These are phyloP conservation scores for Oreochromis spilurus DNA, from an alignment of 2,113 vertebrate species.

Conservation along the genomic window DNA sequence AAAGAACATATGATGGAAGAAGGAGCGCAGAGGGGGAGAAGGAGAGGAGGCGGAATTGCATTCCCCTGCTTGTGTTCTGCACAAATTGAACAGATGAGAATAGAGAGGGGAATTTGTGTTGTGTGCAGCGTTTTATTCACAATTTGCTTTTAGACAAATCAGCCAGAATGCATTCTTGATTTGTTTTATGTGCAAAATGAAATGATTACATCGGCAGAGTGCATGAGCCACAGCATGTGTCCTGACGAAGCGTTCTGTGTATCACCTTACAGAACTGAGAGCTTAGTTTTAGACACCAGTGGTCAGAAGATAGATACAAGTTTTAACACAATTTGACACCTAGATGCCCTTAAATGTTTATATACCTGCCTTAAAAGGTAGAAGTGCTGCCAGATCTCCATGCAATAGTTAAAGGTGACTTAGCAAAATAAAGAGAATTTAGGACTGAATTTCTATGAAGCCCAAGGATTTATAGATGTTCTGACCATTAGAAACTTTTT, in stretches of 20 bases:
- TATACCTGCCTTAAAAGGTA: not conserved
- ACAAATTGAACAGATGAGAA: not conserved
- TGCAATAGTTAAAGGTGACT: not conserved
- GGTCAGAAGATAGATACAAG: not conserved
- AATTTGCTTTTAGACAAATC: not conserved
- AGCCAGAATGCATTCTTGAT: not conserved
- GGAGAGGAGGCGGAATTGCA: not conserved
- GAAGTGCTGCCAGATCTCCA: not conserved
- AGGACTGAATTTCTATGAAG: not conserved
- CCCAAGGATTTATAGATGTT: not conserved
- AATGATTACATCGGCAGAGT: not conserved
- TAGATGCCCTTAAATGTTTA: not conserved
- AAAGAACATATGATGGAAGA: constrained; percentile 47
- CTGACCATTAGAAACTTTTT: not conserved
- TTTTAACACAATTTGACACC: not conserved
- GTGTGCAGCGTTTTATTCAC: not conserved
- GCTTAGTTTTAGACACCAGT: not conserved
- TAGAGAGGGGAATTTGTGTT: not conserved
- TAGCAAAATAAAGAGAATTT: not conserved
- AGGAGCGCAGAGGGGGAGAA: not conserved
- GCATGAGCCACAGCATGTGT: not conserved
- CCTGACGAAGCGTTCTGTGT: not conserved
- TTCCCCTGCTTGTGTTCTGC: not conserved
- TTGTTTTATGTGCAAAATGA: not conserved
- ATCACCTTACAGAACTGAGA: not conserved